Evolutionary conservation across 2,888 invertebrate genomes (phyloP).

Genomic region (Exephanes ischioxanthus): DNA sequence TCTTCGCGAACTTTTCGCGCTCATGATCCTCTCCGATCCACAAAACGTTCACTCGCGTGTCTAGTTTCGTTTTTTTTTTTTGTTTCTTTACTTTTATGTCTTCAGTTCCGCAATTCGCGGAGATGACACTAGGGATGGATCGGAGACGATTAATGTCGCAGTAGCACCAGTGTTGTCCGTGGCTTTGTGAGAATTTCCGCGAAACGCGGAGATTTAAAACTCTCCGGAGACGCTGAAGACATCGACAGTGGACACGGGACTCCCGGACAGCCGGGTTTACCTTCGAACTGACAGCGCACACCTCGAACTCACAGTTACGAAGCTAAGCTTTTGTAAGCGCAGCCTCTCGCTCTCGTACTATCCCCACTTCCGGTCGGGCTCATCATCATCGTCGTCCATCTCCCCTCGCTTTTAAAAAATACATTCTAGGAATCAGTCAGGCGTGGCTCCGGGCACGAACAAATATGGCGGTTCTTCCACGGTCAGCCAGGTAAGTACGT

Average conservation of each 20-base stretch:
- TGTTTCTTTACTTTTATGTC: not conserved
- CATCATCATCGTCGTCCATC: constrained; percentile 46
- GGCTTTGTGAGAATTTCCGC: constrained; percentile 43
- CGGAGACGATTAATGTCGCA: constrained; percentile 47
- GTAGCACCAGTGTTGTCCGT: constrained; percentile 39
- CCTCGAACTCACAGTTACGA: constrained; percentile 21
- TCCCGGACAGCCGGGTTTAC: constrained; percentile 37
- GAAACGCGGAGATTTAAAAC: constrained; percentile 54
- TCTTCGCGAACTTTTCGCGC: constrained; percentile 13
- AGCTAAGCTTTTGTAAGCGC: constrained; percentile 22
- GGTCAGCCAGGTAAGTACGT: constrained; percentile 83
- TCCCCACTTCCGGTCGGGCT: constrained; percentile 53
- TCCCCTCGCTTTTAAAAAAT: constrained; percentile 74
- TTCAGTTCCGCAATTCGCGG: constrained; percentile 42
- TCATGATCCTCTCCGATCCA: constrained; percentile 28
- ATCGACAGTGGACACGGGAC: constrained; percentile 56
- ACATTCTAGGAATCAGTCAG: constrained; percentile 84
- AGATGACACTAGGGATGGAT: constrained; percentile 62
- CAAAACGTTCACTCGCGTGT: constrained; percentile 58
- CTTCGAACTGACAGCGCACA: constrained; percentile 48
- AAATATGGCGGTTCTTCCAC: constrained; percentile 68
- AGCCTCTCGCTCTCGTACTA: constrained; percentile 25
- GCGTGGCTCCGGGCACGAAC: constrained; percentile 72
- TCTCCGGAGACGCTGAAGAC: constrained; percentile 53
- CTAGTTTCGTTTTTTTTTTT: constrained; percentile 26